phyloP scores from a whole-genome alignment of 2,113 vertebrate species.

The Microtus oregoni region DNA sequence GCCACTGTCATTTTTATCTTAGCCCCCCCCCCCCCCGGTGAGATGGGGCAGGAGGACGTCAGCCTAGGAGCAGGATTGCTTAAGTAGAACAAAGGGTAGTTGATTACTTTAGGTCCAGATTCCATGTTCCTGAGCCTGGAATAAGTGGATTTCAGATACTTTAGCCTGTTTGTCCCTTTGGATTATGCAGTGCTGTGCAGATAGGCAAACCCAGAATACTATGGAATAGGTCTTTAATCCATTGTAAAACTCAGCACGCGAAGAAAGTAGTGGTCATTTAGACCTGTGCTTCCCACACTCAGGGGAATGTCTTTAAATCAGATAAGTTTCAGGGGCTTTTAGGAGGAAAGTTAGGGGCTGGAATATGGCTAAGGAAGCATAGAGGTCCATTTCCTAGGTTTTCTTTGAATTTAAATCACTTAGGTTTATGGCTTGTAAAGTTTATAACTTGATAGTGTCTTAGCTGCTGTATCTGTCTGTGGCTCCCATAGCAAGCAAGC shows the following conservation, averaged over 20 bases:
- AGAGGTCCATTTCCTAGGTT: conserved; percentile 20
- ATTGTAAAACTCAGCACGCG: conserved; percentile 30
- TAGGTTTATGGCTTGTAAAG: background rate
- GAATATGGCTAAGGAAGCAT: background rate
- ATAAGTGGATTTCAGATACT: conserved; percentile 76
- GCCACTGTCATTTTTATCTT: conserved; percentile 22
- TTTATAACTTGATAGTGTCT: conserved; percentile 43
- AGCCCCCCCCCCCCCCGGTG: background rate
- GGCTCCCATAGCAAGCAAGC: background rate
- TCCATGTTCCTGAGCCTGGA: conserved; percentile 44
- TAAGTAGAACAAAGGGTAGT: conserved; percentile 51
- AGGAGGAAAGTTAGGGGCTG: background rate
- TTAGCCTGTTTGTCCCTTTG: conserved; percentile 39
- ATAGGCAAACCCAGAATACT: conserved; percentile 33
- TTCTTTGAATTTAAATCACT: conserved; percentile 41
- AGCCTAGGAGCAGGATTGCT: conserved; percentile 31
- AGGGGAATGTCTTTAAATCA: conserved; percentile 8
- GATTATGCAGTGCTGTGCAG: background rate
- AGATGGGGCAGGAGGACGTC: conserved; percentile 47
- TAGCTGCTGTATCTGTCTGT: conserved; percentile 9
- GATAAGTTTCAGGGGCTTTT: background rate
- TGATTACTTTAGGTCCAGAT: conserved; percentile 56
- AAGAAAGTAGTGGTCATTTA: conserved; percentile 35
- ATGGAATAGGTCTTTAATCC: background rate
- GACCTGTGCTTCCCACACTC: conserved; percentile 3